phyloP scores from a whole-genome alignment of 2,888 invertebrate species.

The Drosophila sordidula region DNA sequence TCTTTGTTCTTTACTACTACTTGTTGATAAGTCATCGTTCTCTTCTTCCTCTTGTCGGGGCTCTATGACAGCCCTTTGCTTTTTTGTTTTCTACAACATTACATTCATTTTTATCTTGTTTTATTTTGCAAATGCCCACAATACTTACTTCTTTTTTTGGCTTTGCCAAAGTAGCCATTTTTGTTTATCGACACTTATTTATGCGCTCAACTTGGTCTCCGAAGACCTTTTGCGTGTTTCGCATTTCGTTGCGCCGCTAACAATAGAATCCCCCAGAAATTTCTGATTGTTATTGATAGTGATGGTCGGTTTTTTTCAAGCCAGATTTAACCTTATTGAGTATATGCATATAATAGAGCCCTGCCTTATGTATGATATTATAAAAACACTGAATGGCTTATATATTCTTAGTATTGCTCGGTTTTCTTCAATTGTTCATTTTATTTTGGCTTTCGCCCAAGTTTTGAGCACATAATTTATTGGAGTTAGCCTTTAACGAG shows the following conservation, averaged over 20 bases:
- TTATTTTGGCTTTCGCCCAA: neutral
- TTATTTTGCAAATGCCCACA: neutral
- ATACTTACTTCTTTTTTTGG: slow-evolving; percentile 81
- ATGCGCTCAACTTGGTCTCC: neutral
- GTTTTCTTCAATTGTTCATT: neutral
- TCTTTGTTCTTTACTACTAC: slow-evolving; percentile 49
- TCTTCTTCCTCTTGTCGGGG: slow-evolving; percentile 47
- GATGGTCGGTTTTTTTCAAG: slow-evolving; percentile 15
- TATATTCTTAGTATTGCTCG: too few relatives aligned
- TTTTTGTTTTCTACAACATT: slow-evolving; percentile 68
- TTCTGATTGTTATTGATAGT: slow-evolving; percentile 21
- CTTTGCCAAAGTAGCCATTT: slow-evolving; percentile 84
- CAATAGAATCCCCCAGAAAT: slow-evolving; percentile 50
- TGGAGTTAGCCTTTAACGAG: neutral
- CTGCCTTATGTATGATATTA: neutral
- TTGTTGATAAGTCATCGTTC: slow-evolving; percentile 68
- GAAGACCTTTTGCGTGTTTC: slow-evolving; percentile 26
- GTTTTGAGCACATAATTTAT: too few relatives aligned
- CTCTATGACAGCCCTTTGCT: slow-evolving; percentile 20
- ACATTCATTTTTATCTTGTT: slow-evolving; percentile 3
- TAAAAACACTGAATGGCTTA: neutral
- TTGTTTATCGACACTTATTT: slow-evolving; percentile 17
- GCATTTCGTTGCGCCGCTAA: slow-evolving; percentile 39
- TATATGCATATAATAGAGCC: neutral
- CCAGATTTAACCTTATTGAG: neutral